Evolutionary conservation across 2,888 invertebrate species (phyloP).

Genomic region (Himalopsyche tibetana): DNA sequence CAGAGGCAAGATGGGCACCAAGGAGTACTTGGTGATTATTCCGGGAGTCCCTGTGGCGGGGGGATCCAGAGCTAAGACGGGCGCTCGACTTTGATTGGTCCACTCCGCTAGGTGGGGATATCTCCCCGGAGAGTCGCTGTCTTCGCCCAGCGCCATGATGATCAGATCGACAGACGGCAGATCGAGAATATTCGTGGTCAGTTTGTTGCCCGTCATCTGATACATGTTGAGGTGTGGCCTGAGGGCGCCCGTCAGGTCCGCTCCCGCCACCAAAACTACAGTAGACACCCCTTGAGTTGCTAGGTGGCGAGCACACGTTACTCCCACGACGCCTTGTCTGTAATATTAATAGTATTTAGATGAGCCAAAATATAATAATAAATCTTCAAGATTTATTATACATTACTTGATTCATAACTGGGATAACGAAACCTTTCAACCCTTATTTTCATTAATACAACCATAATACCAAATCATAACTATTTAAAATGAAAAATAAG

Average conservation of each 20-base stretch:
- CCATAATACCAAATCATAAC: no score
- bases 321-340: slow-evolving; percentile 80
- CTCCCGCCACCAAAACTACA: slow-evolving; percentile 71
- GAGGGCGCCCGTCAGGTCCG: slow-evolving; percentile 62
- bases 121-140: slow-evolving; percentile 71
- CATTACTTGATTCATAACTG: no score
- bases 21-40: slow-evolving; percentile 78
- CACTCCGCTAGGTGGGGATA: slow-evolving; percentile 80
- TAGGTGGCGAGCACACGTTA: slow-evolving; percentile 87
- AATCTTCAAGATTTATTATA: no score
- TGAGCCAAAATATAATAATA: no score
- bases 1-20: slow-evolving; percentile 84
- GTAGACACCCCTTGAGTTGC: slow-evolving; percentile 88
- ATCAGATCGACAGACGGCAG: slow-evolving; percentile 77
- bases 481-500: no score
- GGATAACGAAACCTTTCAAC: no score
- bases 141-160: slow-evolving; percentile 76
- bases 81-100: slow-evolving; percentile 83
- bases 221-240: slow-evolving; percentile 75
- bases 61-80: slow-evolving; percentile 86
- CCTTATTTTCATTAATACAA: no score
- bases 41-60: slow-evolving; percentile 82
- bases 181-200: slow-evolving; percentile 75
- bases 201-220: slow-evolving; percentile 80
- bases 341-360: slow-evolving; percentile 42